Percentiles rank a stretch among this genome's conserved stretches.
Evolutionary conservation across 2,888 invertebrate species (phyloP).

Genomic region (Disparrhopalites patrizii): DNA sequence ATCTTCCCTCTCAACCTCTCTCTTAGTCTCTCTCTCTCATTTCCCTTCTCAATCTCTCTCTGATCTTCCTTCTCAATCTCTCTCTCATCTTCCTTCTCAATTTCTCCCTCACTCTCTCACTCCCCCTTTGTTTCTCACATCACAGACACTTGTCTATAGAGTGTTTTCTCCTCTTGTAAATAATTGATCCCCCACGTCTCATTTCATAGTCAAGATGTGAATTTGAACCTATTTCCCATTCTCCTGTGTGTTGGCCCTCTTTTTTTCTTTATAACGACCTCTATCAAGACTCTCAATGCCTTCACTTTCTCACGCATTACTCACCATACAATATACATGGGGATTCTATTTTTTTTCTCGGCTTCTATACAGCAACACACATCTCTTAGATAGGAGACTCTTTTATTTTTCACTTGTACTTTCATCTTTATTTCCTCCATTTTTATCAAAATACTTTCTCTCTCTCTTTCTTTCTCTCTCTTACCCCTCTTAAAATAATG

Average conservation of each 20-base stretch:
- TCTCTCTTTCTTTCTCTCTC: neutral
- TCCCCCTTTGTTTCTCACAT: neutral
- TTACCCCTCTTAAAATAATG: no score
- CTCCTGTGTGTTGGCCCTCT: neutral
- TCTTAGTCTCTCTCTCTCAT: no score
- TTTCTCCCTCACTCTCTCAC: neutral
- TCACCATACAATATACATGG: neutral
- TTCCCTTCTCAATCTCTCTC: no score
- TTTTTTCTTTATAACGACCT: neutral
- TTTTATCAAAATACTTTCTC: neutral
- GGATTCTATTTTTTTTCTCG: no score
- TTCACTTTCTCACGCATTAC: neutral
- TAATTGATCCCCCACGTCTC: constrained; percentile 26
- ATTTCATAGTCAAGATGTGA: constrained; percentile 20
- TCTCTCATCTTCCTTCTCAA: no score
- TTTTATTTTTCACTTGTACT: no score
- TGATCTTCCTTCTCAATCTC: no score
- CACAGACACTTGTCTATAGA: no score
- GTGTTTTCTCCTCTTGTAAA: constrained; percentile 5
- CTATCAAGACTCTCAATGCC: neutral
- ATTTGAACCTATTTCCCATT: constrained; percentile 14
- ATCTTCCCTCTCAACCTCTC: no score
- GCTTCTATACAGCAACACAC: no score
- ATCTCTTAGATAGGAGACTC: no score
- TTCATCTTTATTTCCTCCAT: no score